These are phyloP conservation scores for Invenusta paracnida DNA, from an alignment of 2,888 invertebrate species.

Conservation along the genomic window DNA sequence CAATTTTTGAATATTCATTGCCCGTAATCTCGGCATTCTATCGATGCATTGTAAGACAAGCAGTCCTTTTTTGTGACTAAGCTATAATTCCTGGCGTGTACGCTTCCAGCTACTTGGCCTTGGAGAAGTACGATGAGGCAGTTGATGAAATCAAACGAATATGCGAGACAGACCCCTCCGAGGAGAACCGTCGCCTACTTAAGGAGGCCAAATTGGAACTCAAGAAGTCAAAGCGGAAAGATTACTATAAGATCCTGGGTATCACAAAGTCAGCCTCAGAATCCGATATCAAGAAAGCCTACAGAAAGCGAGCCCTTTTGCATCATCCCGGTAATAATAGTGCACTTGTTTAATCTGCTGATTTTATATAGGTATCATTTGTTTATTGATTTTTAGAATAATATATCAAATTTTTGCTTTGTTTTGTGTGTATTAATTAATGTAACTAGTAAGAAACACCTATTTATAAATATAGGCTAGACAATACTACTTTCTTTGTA, in stretches of 20 bases:
- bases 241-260: conserved; percentile 82
- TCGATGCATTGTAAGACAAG: too few relatives aligned
- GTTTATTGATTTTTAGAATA: too few relatives aligned
- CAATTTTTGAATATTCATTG: too few relatives aligned
- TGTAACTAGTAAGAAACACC: too few relatives aligned
- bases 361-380: neutral
- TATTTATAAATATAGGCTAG: too few relatives aligned
- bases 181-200: conserved; percentile 68
- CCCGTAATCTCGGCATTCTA: too few relatives aligned
- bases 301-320: conserved; percentile 79
- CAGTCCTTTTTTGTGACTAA: too few relatives aligned
- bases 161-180: conserved; percentile 69
- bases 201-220: conserved; percentile 81
- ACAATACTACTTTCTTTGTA: too few relatives aligned
- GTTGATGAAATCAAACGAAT: conserved; percentile 83
- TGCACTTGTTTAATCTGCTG: conserved; percentile 41
- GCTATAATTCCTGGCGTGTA: too few relatives aligned
- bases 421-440: too few relatives aligned
- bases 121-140: conserved; percentile 73
- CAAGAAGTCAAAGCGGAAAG: conserved; percentile 86
- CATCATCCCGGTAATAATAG: conserved; percentile 80
- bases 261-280: conserved; percentile 75
- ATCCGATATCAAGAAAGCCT: conserved; percentile 90
- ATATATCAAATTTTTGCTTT: too few relatives aligned
- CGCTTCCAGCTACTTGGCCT: neutral